phyloP scores from a whole-genome alignment of 2,113 vertebrate species.

The Porphyrio hochstetteri region DNA sequence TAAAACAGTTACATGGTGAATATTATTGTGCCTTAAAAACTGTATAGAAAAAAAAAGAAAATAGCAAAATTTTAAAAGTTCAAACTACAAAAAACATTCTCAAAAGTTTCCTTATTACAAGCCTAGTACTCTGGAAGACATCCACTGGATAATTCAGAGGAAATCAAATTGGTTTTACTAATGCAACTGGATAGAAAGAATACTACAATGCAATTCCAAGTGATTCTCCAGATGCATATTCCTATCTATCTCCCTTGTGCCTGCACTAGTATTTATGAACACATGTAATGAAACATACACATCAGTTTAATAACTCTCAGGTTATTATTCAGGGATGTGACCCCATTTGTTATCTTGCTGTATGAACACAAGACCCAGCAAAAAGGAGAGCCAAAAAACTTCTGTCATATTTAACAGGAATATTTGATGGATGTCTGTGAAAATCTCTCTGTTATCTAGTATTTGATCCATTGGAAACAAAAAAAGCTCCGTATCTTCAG shows the following conservation, averaged over 20 bases:
- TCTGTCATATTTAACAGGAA: background rate
- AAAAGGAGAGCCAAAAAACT: background rate
- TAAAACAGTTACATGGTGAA: background rate
- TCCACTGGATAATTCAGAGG: background rate
- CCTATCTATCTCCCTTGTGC: background rate
- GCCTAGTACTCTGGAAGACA: background rate
- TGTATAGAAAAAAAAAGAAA: background rate
- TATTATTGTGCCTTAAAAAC: background rate
- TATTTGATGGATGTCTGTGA: background rate
- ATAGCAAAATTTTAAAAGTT: background rate
- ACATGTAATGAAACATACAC: background rate
- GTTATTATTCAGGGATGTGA: background rate
- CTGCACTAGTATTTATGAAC: background rate
- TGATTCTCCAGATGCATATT: too few relatives aligned
- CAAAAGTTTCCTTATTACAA: background rate
- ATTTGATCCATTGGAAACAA: background rate
- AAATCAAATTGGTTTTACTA: background rate
- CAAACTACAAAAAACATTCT: background rate
- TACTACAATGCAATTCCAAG: background rate
- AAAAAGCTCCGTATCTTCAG: background rate
- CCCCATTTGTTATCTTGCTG: background rate
- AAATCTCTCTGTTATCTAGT: background rate
- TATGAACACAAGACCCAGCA: background rate
- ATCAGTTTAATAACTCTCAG: background rate
- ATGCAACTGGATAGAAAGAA: background rate